These are phyloP conservation scores for Mormyrus iriodes DNA, from an alignment of 2,113 vertebrate genomes.

Conservation along the genomic window DNA sequence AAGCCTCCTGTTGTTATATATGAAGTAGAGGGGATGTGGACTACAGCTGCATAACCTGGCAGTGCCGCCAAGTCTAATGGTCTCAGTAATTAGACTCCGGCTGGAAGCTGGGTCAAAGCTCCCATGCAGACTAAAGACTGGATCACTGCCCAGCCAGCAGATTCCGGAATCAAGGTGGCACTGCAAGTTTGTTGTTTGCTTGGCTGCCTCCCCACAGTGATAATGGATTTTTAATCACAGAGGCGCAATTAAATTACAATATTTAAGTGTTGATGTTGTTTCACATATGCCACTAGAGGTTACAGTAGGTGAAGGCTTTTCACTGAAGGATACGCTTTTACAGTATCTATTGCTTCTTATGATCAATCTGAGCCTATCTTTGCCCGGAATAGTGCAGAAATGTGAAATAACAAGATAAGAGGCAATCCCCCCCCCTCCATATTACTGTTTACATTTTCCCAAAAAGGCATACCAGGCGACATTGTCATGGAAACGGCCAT, in stretches of 20 bases:
- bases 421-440: conserved; percentile 56
- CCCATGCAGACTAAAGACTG: background rate
- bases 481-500: conserved; percentile 66
- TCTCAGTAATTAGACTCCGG: background rate
- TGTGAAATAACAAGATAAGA: conserved; percentile 61
- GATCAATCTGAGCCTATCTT: background rate
- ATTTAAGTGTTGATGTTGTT: conserved; percentile 3
- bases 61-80: background rate
- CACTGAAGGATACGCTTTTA: background rate
- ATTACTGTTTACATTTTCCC: conserved; percentile 53
- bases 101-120: background rate
- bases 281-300: background rate
- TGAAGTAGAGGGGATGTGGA: background rate
- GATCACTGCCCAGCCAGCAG: background rate
- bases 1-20: background rate
- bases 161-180: conserved; percentile 6
- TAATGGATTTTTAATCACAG: background rate
- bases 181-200: background rate
- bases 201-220: too few relatives aligned
- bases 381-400: conserved; percentile 36
- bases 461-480: conserved; percentile 40
- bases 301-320: background rate
- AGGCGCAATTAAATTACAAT: background rate
- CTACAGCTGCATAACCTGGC: background rate
- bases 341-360: background rate